phyloP scores from a whole-genome alignment of 2,888 invertebrate genomes.

The Coleophora flavipennella region DNA sequence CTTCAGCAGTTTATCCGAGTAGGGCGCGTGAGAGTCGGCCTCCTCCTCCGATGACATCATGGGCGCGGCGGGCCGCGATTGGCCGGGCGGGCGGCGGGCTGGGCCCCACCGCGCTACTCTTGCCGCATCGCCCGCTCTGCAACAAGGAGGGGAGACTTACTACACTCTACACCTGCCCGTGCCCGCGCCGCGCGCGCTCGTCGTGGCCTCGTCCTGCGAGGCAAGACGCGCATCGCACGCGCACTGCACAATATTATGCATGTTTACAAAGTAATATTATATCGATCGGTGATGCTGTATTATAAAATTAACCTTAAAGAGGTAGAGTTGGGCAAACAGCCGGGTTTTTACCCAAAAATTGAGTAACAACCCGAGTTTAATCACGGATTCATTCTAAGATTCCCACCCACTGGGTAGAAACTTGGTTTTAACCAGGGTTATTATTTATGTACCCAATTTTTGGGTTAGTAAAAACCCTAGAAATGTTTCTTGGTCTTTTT shows the following conservation, averaged over 20 bases:
- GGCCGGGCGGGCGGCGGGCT: constrained; percentile 80
- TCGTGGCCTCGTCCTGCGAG: constrained; percentile 1
- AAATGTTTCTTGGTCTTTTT: no score
- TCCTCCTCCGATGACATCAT: constrained; percentile 98
- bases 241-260: constrained; percentile 1
- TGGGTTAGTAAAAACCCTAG: no score
- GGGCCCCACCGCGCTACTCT: constrained; percentile 66
- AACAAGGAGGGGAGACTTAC: constrained; percentile 58
- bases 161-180: constrained; percentile 24
- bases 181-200: constrained; percentile 50
- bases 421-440: no score
- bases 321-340: no score
- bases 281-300: no score
- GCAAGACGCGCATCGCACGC: constrained; percentile 12
- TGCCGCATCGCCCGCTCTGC: constrained; percentile 68
- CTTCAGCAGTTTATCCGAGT: constrained; percentile 93
- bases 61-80: constrained; percentile 86
- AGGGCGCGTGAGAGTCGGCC: constrained; percentile 94
- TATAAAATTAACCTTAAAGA: no score
- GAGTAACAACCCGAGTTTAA: no score
- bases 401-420: no score
- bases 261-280: not conserved
- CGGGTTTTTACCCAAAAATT: no score
- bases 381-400: no score
- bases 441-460: no score